Evolutionary conservation across 1,140 invertebrate species (phyloP), one percentile per base, ranked within the genome.

Genomic region (Heliconius hermathena): DNA sequence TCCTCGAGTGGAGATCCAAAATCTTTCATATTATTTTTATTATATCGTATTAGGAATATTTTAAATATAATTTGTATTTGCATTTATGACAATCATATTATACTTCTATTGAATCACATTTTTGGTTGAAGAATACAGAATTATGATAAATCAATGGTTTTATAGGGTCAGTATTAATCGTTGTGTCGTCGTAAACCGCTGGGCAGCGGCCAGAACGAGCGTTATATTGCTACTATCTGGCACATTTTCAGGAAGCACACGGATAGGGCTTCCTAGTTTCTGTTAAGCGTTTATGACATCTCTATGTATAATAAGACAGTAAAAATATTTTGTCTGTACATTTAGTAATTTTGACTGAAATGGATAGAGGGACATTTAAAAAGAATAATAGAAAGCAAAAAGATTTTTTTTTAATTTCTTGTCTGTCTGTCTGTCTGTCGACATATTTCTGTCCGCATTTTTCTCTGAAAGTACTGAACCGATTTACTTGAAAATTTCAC

Each of bases 131-230:
- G 22, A 20, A 82, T 82, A 82, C 80, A 72, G 66, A 73, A 80
- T 80, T 46, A 72, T 85, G 84, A 83, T 85, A 81, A 77, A 84
- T 78, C 57, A 75, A 80, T 38, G 74, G 71, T 26, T 66, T 74
- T 82, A 76, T 83, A 78, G 60, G n/a, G 81, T 70, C 66, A 78
- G 38, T 84, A 87, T 87, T 87, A 86, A 85, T 88, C 85, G 85
- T 83, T 74, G 72, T 79, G 71, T 81, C 83, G 85, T 88, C 75
- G 83, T 80, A 84, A 83, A 82, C 60, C 49, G 22, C 83, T 90
- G 88, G 88, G 87, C 81, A 84, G 78, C 49, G 57, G 87, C 88
- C 88, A 89, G 79, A 86, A 76, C 81, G 83, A 81, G 77, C 79
- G 73, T 74, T 73, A 70, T 78, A 73, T 74, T 76, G 81, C 81